Base-by-base conservation (phyloP, 2,113 vertebrate species). In the Microtus richardsoni region DNA sequence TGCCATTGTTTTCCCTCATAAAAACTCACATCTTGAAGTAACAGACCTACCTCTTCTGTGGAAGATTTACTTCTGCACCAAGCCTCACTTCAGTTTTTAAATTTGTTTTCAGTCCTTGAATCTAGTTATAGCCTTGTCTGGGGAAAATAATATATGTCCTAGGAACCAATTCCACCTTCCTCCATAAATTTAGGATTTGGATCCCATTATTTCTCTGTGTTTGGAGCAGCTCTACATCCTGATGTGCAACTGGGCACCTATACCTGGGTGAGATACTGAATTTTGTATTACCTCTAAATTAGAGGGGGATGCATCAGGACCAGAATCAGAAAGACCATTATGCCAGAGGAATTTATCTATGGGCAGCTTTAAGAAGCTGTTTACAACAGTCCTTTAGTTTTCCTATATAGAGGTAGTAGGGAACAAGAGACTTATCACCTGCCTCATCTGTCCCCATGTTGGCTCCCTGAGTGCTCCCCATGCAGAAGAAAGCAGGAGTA, bases 81-180 rank as follows among this genome's bases (percentile, higher is more conserved):
- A 84, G 70, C 12, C 6, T 75, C 21, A n/a, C 41, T 91, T 8
- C 54, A 21, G 68, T 47, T 79, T 88, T 93, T 75, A 94, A 78
- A 91, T 91, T 85, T 89, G 60, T 91, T 58, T 91, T 75, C 44
- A 70, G 41, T 64, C 62, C 77, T 94, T 94, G 58, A 96, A 71
- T 80, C 47, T 80, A 17, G 49, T 79, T 44, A 68, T 30, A 85
- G 26, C 19, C 58, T 5, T 95, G 44, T 80, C 41, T 85, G 62
- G 39, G 49, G 64, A 47, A 97, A 89, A 90, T 82, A 68, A 90
- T 88, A 91, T 91, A 88, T 80, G 19, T 80, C 80, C 78, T 41
- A 73, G 14, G 74, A 93, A 80, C 44, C 66, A 82, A 73, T 77
- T 91, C 4, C 16, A 62, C 14, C 8, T n/a, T 87, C 44, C 26